Base-by-base conservation (phyloP, 2,888 invertebrate species). In the Scaptomyza caliginosa region DNA sequence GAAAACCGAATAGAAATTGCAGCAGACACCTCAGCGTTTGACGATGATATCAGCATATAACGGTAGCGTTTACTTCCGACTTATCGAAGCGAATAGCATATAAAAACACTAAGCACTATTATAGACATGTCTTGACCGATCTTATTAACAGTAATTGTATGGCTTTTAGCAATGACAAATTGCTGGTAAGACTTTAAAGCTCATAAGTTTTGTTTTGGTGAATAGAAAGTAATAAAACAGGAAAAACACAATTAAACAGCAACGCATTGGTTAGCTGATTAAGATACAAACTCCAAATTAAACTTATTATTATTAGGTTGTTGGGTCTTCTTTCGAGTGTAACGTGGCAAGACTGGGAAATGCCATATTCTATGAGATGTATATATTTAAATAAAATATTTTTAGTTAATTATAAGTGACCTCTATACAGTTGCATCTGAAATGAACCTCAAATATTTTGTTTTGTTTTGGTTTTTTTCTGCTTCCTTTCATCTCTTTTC, bases 401-500 rank as follows among this genome's bases (percentile, higher is more conserved):
- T 10, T 10, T 10, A 21, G 38, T 11, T 38, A 4, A 11, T 38
- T 32, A 21, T 32, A 30, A 19, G 10, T 46, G 45, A 11, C 32
- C 40, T 56, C 40, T 34, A 42, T 24, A 38, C 28, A 32, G 10
- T 32, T 40, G 16, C 46, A 54, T 43, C 16, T 55, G 16, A 51
- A 58, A 58, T 74, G 67, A 77, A 77, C 56, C 54, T 62, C 46
- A 46, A 32, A 40, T n/a, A 24, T 32, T 5, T 32, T 32, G 0
- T 32, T 32, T 3, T 13, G n/a, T n/a, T n/a, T n/a, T n/a, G n/a
- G n/a, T 13, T 32, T 13, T 48, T 42, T 32, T 42, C 2, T 43
- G 13, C 19, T 74, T 46, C 45, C 58, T 42, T 32, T 2, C 59
- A 38, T 52, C 17, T 77, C 58, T 16, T 74, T 77, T 34, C 78